Evolutionary conservation across 2,797 vertebrate genomes (phyloP).

Genomic region (Otolemur crassicaudatus): DNA sequence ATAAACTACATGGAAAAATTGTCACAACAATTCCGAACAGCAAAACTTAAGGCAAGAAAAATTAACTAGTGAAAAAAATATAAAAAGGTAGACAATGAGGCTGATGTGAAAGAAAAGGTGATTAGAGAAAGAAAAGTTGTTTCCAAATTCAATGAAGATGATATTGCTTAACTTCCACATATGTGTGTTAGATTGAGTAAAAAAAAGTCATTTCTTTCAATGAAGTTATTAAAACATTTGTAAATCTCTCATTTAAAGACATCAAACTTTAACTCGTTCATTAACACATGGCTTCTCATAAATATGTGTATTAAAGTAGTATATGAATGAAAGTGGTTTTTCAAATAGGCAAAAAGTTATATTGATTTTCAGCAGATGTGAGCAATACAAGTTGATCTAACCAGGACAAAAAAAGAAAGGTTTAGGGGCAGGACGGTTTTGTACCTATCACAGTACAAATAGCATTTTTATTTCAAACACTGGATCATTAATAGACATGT

Average conservation of each 20-base stretch:
- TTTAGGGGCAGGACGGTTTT: neutral
- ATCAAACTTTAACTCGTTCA: neutral
- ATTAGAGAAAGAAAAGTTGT: constrained; percentile 10
- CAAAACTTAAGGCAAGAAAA: constrained; percentile 29
- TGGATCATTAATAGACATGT: constrained; percentile 23
- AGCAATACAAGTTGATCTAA: constrained; percentile 11
- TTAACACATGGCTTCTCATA: neutral
- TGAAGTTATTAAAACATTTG: constrained; percentile 42
- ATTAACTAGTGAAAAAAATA: constrained; percentile 28
- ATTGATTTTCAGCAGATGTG: constrained; percentile 3
- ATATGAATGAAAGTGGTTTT: constrained; percentile 27
- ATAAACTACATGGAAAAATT: constrained; percentile 32
- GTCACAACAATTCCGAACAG: constrained; percentile 3
- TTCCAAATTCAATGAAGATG: constrained; percentile 44
- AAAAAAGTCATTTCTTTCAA: constrained; percentile 15
- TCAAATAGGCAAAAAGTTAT: neutral
- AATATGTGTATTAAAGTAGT: constrained; percentile 8
- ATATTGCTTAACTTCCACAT: neutral
- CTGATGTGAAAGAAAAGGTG: neutral
- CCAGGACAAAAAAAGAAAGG: neutral
- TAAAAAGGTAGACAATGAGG: neutral
- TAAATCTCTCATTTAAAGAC: constrained; percentile 35
- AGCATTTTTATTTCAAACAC: neutral
- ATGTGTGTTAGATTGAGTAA: neutral
- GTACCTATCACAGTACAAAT: neutral